Percentiles rank a stretch among this genome's conserved stretches.
Evolutionary conservation across 2,888 invertebrate genomes (phyloP).

Genomic region (Drosophila colorata): DNA sequence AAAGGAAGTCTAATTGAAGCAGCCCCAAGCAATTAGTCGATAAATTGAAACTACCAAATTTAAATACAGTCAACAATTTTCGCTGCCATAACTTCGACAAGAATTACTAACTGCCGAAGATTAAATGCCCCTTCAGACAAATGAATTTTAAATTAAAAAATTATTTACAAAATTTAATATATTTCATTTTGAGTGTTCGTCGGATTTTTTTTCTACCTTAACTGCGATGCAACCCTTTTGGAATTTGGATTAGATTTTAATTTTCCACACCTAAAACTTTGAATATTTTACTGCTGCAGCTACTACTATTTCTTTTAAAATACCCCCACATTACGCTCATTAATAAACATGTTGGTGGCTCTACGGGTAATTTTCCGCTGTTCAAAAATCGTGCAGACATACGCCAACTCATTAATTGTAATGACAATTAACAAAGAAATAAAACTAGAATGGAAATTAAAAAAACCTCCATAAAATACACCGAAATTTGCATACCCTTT

Average conservation of each 20-base stretch:
- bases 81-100: neutral
- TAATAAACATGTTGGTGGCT: slow-evolving; percentile 7
- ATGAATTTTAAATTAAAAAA: too few species aligned
- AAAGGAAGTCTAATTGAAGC: slow-evolving; percentile 73
- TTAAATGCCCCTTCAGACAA: too few species aligned
- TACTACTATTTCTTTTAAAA: neutral
- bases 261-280: slow-evolving; percentile 8
- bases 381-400: slow-evolving; percentile 53
- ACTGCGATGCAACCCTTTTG: neutral
- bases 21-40: slow-evolving; percentile 58
- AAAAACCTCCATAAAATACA: neutral
- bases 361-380: slow-evolving; percentile 67
- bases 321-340: slow-evolving; percentile 10
- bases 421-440: slow-evolving; percentile 61
- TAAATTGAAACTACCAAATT: slow-evolving; percentile 44
- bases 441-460: slow-evolving; percentile 37
- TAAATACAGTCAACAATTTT: neutral
- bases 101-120: neutral
- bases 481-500: slow-evolving; percentile 22
- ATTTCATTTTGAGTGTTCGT: too few species aligned
- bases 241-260: neutral
- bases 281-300: slow-evolving; percentile 6
- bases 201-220: too few species aligned
- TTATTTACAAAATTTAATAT: neutral
- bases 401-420: slow-evolving; percentile 52